These are phyloP conservation scores for Cyprinus carpio DNA, from an alignment of 2,113 vertebrate species.

Conservation along the genomic window DNA sequence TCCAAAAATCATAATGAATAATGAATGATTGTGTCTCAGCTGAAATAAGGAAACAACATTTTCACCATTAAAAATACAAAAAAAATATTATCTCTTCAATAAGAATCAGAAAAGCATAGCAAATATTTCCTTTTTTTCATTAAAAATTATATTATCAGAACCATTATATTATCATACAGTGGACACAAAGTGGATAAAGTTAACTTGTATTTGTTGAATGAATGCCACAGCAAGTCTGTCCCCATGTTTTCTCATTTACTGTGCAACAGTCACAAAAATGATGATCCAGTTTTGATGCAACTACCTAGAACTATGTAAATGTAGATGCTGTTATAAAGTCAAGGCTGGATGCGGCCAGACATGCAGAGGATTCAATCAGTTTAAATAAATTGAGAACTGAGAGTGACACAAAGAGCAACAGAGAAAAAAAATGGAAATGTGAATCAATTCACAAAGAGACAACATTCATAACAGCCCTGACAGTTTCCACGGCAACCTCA, in stretches of 20 bases:
- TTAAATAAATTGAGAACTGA: slow-evolving; percentile 5
- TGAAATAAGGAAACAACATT: neutral
- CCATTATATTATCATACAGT: neutral
- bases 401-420: slow-evolving; percentile 30
- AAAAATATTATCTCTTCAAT: no score
- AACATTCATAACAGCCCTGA: slow-evolving; percentile 50
- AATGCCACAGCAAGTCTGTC: neutral
- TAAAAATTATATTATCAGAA: neutral
- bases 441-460: slow-evolving; percentile 51
- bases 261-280: neutral
- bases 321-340: neutral
- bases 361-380: neutral
- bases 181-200: neutral
- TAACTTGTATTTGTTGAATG: neutral
- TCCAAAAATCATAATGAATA: neutral
- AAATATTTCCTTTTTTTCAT: neutral
- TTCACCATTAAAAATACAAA: no score
- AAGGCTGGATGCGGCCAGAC: slow-evolving; percentile 15
- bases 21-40: slow-evolving; percentile 12
- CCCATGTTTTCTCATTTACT: slow-evolving; percentile 7
- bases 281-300: neutral
- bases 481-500: slow-evolving; percentile 64
- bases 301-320: slow-evolving; percentile 19
- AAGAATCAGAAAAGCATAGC: neutral
- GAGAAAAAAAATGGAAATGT: slow-evolving; percentile 20